These are phyloP conservation scores for Riparia riparia DNA, from an alignment of 2,113 vertebrate genomes.

Conservation along the genomic window DNA sequence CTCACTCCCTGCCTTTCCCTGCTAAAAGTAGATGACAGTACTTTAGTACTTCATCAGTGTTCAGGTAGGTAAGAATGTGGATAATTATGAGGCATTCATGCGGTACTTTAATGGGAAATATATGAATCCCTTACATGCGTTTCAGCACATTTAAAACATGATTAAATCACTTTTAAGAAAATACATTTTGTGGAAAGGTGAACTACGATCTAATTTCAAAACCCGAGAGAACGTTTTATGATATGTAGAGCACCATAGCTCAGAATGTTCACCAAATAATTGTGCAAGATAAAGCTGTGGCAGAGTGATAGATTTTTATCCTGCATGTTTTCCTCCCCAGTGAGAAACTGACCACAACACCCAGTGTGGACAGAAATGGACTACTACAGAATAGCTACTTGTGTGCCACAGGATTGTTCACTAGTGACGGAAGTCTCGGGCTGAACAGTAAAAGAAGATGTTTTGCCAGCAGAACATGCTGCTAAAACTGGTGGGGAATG, in stretches of 20 bases:
- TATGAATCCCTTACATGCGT: background rate
- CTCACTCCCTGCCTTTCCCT: background rate
- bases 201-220: background rate
- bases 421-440: background rate
- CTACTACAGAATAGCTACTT: background rate
- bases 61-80: background rate
- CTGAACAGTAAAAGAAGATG: background rate
- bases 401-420: background rate
- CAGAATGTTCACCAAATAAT: background rate
- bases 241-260: background rate
- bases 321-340: background rate
- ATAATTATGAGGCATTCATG: background rate
- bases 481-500: constrained; percentile 4
- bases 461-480: constrained; percentile 7
- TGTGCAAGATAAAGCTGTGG: background rate
- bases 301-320: background rate
- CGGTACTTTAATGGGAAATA: background rate
- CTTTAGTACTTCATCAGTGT: background rate
- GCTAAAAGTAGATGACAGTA: background rate
- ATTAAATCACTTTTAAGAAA: background rate
- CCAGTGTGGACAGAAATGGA: background rate
- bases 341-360: background rate
- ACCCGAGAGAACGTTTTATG: background rate
- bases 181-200: background rate
- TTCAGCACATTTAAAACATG: background rate